Conservation (phyloP, 2,113 vertebrate genomes). For the Hypanus sabinus region DNA sequence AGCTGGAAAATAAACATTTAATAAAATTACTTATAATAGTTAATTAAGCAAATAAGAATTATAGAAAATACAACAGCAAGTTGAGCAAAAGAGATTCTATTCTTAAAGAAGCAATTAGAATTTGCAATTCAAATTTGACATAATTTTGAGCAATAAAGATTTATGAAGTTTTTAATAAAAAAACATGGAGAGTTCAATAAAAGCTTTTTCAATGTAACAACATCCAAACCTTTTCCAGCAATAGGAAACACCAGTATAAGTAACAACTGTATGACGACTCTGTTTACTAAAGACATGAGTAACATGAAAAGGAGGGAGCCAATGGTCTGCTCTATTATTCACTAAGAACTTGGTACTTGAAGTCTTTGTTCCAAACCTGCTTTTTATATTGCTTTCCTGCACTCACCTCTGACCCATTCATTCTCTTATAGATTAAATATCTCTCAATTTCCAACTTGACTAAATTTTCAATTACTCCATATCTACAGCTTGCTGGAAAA, state of each 20-base stretch:
- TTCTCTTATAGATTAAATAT: no score
- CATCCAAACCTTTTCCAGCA: not conserved
- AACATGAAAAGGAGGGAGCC: no score
- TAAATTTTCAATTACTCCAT: no score
- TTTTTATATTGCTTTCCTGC: no score
- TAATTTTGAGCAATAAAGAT: not conserved
- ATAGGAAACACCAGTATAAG: not conserved
- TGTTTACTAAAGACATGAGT: no score
- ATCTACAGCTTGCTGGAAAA: no score
- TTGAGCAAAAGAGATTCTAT: not conserved
- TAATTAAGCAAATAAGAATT: not conserved
- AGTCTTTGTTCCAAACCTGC: no score
- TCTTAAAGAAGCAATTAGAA: not conserved
- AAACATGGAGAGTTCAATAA: not conserved
- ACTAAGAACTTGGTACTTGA: no score
- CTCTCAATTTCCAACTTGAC: no score
- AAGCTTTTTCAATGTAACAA: not conserved
- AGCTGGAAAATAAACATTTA: slow-evolving; percentile 67
- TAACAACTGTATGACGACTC: not conserved
- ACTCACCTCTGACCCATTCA: no score
- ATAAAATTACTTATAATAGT: not conserved
- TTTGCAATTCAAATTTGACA: not conserved
- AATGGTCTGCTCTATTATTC: no score
- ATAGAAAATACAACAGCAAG: not conserved
- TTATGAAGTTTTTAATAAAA: not conserved